Evolutionary conservation across 1,140 invertebrate species (phyloP), one percentile per base, ranked within the genome.

Genomic region (Drosophila orosa): DNA sequence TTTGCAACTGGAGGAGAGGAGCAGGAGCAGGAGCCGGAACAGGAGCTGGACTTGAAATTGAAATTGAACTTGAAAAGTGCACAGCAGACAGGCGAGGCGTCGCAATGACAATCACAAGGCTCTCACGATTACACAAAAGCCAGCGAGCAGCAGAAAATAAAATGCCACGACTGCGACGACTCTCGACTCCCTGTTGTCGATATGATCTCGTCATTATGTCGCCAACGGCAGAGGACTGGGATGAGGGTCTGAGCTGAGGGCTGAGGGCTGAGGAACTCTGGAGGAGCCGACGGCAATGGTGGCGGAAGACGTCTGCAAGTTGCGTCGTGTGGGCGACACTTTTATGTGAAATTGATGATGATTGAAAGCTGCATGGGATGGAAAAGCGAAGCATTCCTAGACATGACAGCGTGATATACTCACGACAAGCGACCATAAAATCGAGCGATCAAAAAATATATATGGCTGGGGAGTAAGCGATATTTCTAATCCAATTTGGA

Each of bases 281-380:
- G 27, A 15, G 44, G 35, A 54, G 31, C 31, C 50, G 15, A 5
- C 4, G 29, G 19, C n/a, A 8, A 17, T 35, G 48, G 33, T 29
- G 17, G 66, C 24, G 29, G 42, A 40, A 72, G 33, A 63, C 65
- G 63, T 77, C 78, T 86, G 77, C 61, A 61, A 73, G 80, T 75
- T 84, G 65, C 74, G 57, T 61, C 66, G 71, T 79, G 83, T 83
- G 75, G 84, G 83, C 80, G 90, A 91, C 85, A 91, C 90, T 90
- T 91, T 91, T 90, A 91, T 91, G 90, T 67, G 90, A 90, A 91
- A 91, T 91, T 91, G 90, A 91, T 91, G 90, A 91, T 91, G 90
- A 91, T 91, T 91, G 90, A 91, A 79, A 78, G 81, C 78, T 80
- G 81, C 78, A 87, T 72, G 61, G 45, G 58, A 44, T 44, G 54